Percentiles rank a stretch among this genome's conserved stretches.
Conservation (phyloP, 2,797 vertebrate genomes). For the Clarias laeviceps region DNA sequence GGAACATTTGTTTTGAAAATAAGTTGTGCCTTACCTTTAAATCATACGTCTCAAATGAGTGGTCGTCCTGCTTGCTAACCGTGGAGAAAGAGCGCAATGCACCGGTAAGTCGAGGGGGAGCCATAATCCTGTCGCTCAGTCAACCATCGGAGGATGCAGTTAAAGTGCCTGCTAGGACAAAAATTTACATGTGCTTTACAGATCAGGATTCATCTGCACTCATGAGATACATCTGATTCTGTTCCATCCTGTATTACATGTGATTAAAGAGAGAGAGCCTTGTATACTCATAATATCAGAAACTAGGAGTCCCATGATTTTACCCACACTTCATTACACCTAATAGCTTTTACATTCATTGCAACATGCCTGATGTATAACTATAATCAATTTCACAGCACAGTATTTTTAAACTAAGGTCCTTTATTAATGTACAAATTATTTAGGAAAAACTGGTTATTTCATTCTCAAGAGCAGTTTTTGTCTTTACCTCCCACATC, state of each 20-base stretch:
- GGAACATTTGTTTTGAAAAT: constrained; percentile 1
- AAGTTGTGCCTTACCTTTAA: constrained; percentile 81
- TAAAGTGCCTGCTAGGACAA: constrained; percentile 28
- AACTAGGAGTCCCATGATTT: not conserved
- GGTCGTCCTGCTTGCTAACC: constrained; percentile 90
- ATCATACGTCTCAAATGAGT: constrained; percentile 79
- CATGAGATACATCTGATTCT: not conserved
- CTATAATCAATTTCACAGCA: no score
- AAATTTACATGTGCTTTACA: not conserved
- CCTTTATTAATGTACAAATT: not conserved
- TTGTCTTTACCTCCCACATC: not conserved
- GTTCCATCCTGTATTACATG: not conserved
- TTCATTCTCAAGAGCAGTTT: not conserved
- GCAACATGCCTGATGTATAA: not conserved
- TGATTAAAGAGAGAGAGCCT: not conserved
- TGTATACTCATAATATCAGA: not conserved
- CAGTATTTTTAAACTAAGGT: not conserved
- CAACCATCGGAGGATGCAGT: constrained; percentile 64
- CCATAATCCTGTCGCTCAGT: constrained; percentile 80
- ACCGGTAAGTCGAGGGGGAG: constrained; percentile 93
- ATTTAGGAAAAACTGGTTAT: not conserved
- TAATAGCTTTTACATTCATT: not conserved
- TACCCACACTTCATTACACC: not conserved
- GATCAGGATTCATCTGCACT: not conserved
- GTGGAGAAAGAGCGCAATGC: constrained; percentile 93